Evolutionary conservation across 2,113 vertebrate genomes (phyloP).

Genomic region (Pipra filicauda): DNA sequence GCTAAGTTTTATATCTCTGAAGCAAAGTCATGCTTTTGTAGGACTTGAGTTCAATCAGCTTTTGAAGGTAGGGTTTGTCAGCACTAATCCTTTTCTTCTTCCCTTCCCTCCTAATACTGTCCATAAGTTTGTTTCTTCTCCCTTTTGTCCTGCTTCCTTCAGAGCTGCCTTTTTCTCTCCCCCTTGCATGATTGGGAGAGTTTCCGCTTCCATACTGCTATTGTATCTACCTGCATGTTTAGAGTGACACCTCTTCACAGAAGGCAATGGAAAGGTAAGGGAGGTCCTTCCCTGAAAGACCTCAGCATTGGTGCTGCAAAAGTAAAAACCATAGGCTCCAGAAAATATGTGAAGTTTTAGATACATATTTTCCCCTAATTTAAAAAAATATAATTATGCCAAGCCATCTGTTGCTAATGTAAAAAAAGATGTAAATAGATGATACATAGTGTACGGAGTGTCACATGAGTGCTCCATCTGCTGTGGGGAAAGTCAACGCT

Average conservation of each 20-base stretch:
- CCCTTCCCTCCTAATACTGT: background rate
- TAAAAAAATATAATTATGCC: constrained; percentile 50
- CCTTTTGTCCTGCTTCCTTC: background rate
- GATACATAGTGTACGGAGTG: constrained; percentile 61
- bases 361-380: constrained; percentile 33
- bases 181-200: background rate
- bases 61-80: background rate
- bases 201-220: background rate
- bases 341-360: constrained; percentile 38
- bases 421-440: constrained; percentile 74
- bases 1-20: background rate
- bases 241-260: background rate
- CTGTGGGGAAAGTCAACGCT: constrained; percentile 52
- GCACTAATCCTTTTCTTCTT: background rate
- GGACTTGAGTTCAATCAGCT: background rate
- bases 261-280: background rate
- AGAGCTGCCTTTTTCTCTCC: background rate
- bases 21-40: background rate
- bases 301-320: background rate
- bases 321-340: background rate
- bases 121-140: background rate
- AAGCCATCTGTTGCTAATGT: constrained; percentile 71
- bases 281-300: background rate
- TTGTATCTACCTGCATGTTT: background rate
- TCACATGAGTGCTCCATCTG: constrained; percentile 73